These are phyloP conservation scores for Phengaris alcon DNA, from an alignment of 2,888 invertebrate genomes.

Conservation along the genomic window DNA sequence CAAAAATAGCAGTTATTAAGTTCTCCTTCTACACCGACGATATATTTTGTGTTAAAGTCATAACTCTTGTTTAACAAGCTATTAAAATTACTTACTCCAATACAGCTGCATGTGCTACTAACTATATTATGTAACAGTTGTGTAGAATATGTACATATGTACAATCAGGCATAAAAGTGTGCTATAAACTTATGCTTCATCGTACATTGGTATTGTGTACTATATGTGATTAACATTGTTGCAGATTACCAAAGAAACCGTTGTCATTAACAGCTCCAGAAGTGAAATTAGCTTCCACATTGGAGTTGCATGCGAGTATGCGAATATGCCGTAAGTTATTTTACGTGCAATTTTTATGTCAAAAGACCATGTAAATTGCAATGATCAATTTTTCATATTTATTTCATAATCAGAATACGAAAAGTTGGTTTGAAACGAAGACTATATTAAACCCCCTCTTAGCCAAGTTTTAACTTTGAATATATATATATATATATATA, in stretches of 20 bases:
- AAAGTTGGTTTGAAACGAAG: no score
- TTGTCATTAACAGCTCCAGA: constrained; percentile 22
- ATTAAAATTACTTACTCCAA: not conserved
- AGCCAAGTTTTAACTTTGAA: no score
- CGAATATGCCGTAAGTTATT: constrained; percentile 26
- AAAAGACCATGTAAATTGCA: not conserved
- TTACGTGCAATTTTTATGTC: not conserved
- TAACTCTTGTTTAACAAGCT: constrained; percentile 13
- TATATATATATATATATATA: no score
- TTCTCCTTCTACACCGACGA: no score
- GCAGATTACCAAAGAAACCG: constrained; percentile 31
- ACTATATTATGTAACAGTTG: not conserved
- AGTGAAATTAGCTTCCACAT: constrained; percentile 12
- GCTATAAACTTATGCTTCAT: not conserved
- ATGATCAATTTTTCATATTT: no score
- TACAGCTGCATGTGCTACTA: not conserved
- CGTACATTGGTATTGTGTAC: not conserved
- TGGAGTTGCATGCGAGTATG: constrained; percentile 19
- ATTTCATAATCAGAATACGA: no score
- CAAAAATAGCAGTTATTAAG: no score
- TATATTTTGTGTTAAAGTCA: constrained; percentile 2
- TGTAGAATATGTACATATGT: not conserved
- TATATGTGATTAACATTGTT: constrained; percentile 26
- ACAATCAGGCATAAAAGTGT: not conserved
- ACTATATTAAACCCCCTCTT: no score